Conservation (phyloP, 2,888 invertebrate species). For the Saturnia japonica region DNA sequence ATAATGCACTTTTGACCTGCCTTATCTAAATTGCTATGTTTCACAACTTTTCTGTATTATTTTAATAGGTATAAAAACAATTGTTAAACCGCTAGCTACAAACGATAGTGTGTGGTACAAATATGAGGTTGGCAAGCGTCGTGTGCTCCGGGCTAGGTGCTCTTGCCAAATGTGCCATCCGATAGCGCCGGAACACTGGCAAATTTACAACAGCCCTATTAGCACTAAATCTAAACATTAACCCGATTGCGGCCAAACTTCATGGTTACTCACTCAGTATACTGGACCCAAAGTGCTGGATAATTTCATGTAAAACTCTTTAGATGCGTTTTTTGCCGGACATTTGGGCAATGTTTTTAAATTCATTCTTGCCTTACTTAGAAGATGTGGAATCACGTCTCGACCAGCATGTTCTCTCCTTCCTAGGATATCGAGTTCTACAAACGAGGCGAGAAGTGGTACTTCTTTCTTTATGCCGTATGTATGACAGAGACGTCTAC, state of each 20-base stretch:
- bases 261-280: constrained; percentile 63
- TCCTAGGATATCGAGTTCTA: too few species aligned
- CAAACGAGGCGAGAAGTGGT: too few species aligned
- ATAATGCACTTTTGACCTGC: constrained; percentile 43
- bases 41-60: constrained; percentile 25
- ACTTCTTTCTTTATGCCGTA: too few species aligned
- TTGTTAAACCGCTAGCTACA: constrained; percentile 63
- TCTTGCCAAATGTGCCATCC: constrained; percentile 79
- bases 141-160: constrained; percentile 55
- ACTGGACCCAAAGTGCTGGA: constrained; percentile 62
- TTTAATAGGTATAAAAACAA: constrained; percentile 57
- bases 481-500: too few species aligned
- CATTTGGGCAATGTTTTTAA: constrained; percentile 27
- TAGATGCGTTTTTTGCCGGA: constrained; percentile 41
- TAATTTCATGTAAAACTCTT: constrained; percentile 54
- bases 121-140: constrained; percentile 67
- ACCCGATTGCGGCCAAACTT: constrained; percentile 78
- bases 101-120: constrained; percentile 61
- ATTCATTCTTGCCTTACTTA: too few species aligned
- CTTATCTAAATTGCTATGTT: constrained; percentile 35
- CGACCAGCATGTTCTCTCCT: too few species aligned
- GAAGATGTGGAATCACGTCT: too few species aligned
- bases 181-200: constrained; percentile 78
- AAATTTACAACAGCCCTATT: constrained; percentile 80
- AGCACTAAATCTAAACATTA: constrained; percentile 82